phyloP scores from a whole-genome alignment of 2,113 vertebrate species.

The Odontesthes bonariensis region DNA sequence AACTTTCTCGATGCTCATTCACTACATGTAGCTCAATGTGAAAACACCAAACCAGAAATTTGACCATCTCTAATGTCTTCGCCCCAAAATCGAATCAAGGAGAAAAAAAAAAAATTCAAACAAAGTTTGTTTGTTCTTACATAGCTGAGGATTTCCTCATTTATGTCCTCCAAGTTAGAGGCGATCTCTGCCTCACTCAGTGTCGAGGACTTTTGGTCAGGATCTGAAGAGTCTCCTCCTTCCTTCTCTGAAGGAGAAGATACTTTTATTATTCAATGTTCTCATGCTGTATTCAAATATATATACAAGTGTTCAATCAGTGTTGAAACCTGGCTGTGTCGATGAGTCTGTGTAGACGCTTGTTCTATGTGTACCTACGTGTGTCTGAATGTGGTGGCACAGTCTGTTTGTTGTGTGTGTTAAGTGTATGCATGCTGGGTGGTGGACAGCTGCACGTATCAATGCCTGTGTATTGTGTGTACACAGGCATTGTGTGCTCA shows the following conservation, averaged over 20 bases:
- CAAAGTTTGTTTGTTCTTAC: conserved; percentile 51
- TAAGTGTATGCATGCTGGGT: no score
- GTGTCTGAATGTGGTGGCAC: no score
- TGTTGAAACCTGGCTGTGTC: neutral
- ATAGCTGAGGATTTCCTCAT: conserved; percentile 28
- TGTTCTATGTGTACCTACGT: no score
- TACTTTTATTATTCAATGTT: neutral
- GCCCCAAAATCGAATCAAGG: neutral
- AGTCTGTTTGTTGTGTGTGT: no score
- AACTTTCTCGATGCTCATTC: conserved; percentile 82
- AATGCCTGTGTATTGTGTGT: no score
- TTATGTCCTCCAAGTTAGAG: conserved; percentile 6
- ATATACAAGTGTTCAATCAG: neutral
- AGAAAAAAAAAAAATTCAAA: neutral
- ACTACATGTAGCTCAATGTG: conserved; percentile 79
- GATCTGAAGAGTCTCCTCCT: conserved; percentile 3
- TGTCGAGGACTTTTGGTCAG: neutral
- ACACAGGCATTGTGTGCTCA: no score
- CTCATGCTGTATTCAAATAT: neutral
- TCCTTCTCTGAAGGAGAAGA: conserved; percentile 6
- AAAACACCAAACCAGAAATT: conserved; percentile 18
- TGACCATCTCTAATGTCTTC: neutral
- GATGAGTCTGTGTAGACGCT: no score
- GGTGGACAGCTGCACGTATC: no score
- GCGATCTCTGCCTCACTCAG: neutral